Evolutionary conservation across 2,113 vertebrate genomes (phyloP).

Genomic region (Trachemys scripta): DNA sequence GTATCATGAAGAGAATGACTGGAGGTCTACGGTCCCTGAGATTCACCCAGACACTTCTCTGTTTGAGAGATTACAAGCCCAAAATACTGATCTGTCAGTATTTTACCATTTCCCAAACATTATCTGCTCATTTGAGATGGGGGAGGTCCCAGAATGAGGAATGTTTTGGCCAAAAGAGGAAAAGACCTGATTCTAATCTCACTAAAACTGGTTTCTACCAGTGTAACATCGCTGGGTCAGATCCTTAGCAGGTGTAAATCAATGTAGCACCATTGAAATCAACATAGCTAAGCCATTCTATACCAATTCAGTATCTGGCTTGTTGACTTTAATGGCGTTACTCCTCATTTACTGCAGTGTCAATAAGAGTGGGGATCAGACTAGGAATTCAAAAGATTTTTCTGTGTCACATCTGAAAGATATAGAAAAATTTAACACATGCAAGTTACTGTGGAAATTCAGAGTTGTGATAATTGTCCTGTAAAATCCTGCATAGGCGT

Average conservation of each 20-base stretch:
- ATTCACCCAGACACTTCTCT: background rate
- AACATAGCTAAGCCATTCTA: background rate
- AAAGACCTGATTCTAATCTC: background rate
- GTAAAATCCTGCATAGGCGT: background rate
- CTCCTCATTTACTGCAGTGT: background rate
- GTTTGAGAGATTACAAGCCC: background rate
- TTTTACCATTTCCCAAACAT: accelerated
- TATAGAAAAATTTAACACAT: background rate
- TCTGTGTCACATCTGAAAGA: background rate
- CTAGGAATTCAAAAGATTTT: background rate
- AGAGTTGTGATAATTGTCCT: background rate
- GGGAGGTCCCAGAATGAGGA: background rate
- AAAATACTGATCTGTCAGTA: accelerated
- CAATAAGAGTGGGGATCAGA: background rate
- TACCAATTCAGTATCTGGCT: background rate
- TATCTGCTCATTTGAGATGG: background rate
- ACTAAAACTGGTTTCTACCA: background rate
- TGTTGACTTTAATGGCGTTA: background rate
- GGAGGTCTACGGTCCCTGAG: background rate
- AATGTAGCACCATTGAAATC: background rate
- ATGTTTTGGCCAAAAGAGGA: background rate
- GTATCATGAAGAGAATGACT: background rate
- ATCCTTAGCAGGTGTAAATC: background rate
- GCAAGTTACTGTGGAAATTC: background rate
- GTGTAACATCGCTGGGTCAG: background rate